A percentile compares a stretch with the other conserved stretches of the same genome.
Conservation (phyloP, 2,797 vertebrate genomes). For the Percopsis omiscomaycus region DNA sequence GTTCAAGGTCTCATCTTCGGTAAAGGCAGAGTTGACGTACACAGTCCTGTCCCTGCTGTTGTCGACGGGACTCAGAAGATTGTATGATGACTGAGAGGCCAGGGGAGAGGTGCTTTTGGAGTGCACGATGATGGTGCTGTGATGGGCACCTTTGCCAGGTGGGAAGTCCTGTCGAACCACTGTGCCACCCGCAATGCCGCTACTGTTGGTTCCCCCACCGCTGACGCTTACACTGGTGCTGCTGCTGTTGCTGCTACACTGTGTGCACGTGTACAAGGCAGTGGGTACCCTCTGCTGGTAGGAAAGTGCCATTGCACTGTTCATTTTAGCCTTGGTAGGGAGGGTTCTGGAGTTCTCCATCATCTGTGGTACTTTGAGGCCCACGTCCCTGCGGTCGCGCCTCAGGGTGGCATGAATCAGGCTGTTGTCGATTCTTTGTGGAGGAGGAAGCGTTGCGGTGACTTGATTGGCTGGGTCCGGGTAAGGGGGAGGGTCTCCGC, state of each 20-base stretch:
- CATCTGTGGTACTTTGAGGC: conserved; percentile 89
- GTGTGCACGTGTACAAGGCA: conserved; percentile 92
- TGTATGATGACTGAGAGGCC: conserved; percentile 94
- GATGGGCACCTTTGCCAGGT: conserved; percentile 80
- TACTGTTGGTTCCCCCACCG: conserved; percentile 70
- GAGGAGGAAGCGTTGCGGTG: conserved; percentile 77
- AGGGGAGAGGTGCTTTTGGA: conserved; percentile 86
- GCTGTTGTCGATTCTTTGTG: conserved; percentile 85
- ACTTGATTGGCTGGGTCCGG: conserved; percentile 89
- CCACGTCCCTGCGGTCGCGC: conserved; percentile 88
- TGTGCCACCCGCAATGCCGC: conserved; percentile 78
- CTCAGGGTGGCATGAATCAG: conserved; percentile 93
- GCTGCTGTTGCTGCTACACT: conserved; percentile 86
- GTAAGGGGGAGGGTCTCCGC: conserved; percentile 94
- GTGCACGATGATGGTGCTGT: conserved; percentile 90
- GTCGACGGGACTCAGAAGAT: conserved; percentile 84
- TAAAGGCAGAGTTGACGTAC: conserved; percentile 97
- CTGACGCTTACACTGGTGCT: conserved; percentile 76
- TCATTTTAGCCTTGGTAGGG: conserved; percentile 89
- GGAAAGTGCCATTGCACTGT: conserved; percentile 77
- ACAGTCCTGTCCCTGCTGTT: conserved; percentile 88
- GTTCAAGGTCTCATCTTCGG: conserved; percentile 91
- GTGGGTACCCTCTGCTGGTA: conserved; percentile 88
- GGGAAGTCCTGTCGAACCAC: conserved; percentile 85
- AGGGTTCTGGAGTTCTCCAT: conserved; percentile 86